Evolutionary conservation across 2,888 invertebrate species (phyloP).

Genomic region (Ophion obscuratus): DNA sequence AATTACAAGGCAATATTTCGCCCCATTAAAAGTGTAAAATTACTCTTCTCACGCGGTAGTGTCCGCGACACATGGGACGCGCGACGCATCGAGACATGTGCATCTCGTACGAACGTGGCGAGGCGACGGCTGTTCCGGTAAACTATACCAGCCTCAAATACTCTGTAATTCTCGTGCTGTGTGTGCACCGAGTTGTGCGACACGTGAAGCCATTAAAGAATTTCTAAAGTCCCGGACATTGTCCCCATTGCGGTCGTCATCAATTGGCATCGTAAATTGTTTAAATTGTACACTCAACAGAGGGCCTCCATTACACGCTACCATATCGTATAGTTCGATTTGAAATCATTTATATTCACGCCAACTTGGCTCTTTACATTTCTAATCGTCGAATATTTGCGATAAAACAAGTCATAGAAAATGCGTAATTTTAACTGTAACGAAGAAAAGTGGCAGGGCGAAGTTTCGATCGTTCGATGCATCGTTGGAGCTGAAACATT

Average conservation of each 20-base stretch:
- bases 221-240: conserved; percentile 82
- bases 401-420: too few relatives aligned
- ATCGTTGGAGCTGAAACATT: neutral
- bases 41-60: conserved; percentile 31
- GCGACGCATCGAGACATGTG: conserved; percentile 51
- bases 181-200: conserved; percentile 69
- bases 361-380: too few relatives aligned
- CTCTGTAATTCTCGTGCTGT: conserved; percentile 66
- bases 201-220: conserved; percentile 80
- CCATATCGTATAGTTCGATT: too few relatives aligned
- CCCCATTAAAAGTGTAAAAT: conserved; percentile 28
- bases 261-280: conserved; percentile 19
- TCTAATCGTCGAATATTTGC: too few relatives aligned
- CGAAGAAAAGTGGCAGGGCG: too few relatives aligned
- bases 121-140: conserved; percentile 56
- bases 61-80: conserved; percentile 55
- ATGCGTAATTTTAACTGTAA: too few relatives aligned
- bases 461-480: neutral
- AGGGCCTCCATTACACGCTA: neutral
- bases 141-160: conserved; percentile 65
- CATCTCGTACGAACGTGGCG: conserved; percentile 38
- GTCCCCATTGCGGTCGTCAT: conserved; percentile 70
- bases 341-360: too few relatives aligned
- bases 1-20: conserved; percentile 24
- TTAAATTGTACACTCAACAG: neutral